Evolutionary conservation across 2,888 invertebrate genomes (phyloP).

Genomic region (Stenchaetothrips biformis): DNA sequence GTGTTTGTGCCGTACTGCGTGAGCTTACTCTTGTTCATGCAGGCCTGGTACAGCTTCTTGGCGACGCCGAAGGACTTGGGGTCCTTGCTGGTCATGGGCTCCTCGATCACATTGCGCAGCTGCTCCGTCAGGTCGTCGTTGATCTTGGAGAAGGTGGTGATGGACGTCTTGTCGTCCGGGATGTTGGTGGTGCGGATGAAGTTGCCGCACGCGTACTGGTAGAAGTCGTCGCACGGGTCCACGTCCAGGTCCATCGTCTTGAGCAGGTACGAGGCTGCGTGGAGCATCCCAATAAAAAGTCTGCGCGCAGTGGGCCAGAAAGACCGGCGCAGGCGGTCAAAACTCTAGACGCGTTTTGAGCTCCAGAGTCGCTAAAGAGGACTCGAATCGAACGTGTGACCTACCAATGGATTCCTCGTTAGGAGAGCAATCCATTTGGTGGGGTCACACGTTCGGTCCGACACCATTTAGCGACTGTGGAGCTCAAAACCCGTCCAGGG

Average conservation of each 20-base stretch:
- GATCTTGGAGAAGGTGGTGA: slow-evolving; percentile 70
- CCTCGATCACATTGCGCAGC: slow-evolving; percentile 63
- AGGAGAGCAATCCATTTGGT: no score
- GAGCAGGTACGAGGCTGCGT: slow-evolving; percentile 62
- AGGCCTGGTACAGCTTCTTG: slow-evolving; percentile 77
- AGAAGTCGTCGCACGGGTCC: slow-evolving; percentile 79
- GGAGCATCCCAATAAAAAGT: background rate
- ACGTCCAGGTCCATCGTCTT: slow-evolving; percentile 64
- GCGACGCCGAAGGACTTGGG: slow-evolving; percentile 69
- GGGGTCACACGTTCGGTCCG: no score
- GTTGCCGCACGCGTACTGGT: slow-evolving; percentile 71
- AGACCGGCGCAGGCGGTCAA: no score
- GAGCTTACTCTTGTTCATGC: slow-evolving; percentile 80
- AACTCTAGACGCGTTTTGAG: no score
- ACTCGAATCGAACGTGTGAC: no score
- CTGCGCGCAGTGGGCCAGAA: slow-evolving; percentile 1
- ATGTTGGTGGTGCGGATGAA: slow-evolving; percentile 67
- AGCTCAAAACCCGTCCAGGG: no score
- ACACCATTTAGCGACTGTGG: no score
- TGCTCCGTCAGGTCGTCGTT: slow-evolving; percentile 71
- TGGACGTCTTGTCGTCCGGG: slow-evolving; percentile 75
- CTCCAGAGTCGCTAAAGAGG: no score
- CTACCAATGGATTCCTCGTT: no score
- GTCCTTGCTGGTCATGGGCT: slow-evolving; percentile 56
- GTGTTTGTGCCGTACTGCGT: background rate